Evolutionary conservation across 2,113 vertebrate genomes (phyloP).

Genomic region (Alosa alosa): DNA sequence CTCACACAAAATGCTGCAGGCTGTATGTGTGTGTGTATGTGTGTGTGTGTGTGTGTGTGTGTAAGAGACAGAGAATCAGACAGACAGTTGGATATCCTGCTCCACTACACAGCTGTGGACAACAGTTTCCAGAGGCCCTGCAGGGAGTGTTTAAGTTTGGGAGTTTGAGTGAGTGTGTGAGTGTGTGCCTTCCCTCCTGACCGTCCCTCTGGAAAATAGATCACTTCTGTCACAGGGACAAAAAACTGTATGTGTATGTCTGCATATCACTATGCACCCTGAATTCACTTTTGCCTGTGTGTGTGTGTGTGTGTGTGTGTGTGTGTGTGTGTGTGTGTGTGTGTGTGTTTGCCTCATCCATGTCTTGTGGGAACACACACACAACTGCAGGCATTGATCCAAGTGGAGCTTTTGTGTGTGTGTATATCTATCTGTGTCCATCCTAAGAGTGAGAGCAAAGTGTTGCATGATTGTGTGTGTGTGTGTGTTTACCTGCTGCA

Average conservation of each 20-base stretch:
- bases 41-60: constrained; percentile 5
- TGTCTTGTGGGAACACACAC: not conserved
- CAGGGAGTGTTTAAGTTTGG: not conserved
- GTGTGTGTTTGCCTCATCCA: not conserved
- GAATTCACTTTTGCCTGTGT: not conserved
- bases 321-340: not conserved
- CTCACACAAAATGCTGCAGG: not conserved
- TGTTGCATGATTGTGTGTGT: not conserved
- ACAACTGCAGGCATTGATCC: not conserved
- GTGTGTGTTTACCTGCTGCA: constrained; percentile 85
- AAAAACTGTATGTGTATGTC: not conserved
- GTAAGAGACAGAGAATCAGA: not conserved
- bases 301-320: not conserved
- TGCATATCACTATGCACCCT: not conserved
- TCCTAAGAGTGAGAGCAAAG: too few relatives aligned
- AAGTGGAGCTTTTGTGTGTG: not conserved
- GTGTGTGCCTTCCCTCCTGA: not conserved
- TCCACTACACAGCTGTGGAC: not conserved
- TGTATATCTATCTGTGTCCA: not conserved
- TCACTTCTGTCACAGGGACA: not conserved
- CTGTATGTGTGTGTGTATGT: not conserved
- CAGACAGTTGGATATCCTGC: constrained; percentile 5
- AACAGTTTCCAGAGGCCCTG: constrained; percentile 1
- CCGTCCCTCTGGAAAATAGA: not conserved
- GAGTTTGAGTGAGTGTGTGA: not conserved